These are phyloP conservation scores for Thelaira solivaga DNA, from an alignment of 2,888 invertebrate genomes.

Conservation along the genomic window DNA sequence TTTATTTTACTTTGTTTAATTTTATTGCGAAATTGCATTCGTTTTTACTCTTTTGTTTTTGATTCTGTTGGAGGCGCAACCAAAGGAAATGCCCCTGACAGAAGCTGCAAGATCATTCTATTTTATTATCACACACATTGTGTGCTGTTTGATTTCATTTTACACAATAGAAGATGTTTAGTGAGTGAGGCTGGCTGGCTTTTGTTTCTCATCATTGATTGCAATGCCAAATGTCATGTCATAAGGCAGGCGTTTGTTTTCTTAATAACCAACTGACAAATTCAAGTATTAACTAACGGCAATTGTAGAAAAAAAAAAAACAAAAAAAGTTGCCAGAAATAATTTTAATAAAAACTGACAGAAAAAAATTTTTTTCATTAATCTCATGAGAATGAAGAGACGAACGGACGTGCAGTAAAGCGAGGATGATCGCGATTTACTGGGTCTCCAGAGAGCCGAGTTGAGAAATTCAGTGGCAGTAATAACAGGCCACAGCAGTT, in stretches of 20 bases:
- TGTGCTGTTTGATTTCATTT: slow-evolving; percentile 34
- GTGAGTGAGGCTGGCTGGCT: neutral
- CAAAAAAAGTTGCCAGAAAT: neutral
- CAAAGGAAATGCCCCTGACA: slow-evolving; percentile 54
- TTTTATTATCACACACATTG: slow-evolving; percentile 39
- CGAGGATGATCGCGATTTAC: too few relatives aligned
- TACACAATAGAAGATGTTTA: neutral
- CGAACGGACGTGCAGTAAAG: too few relatives aligned
- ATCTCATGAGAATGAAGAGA: too few relatives aligned
- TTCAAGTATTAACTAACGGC: neutral
- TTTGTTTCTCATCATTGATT: neutral
- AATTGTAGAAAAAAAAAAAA: neutral
- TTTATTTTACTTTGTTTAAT: too few relatives aligned
- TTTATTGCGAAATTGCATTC: slow-evolving; percentile 22
- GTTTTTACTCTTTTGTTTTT: slow-evolving; percentile 2
- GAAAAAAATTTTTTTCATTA: too few relatives aligned
- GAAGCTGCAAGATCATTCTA: slow-evolving; percentile 54
- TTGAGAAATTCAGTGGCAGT: too few relatives aligned
- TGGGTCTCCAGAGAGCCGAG: too few relatives aligned
- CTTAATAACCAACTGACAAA: slow-evolving; percentile 46
- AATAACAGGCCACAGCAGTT: too few relatives aligned
- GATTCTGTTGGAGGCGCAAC: slow-evolving; percentile 50
- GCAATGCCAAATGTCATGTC: slow-evolving; percentile 50
- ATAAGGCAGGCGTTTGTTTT: slow-evolving; percentile 37
- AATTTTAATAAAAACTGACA: too few relatives aligned